Evolutionary conservation across 2,888 invertebrate species (phyloP).

Genomic region (Synanthedon vespiformis): DNA sequence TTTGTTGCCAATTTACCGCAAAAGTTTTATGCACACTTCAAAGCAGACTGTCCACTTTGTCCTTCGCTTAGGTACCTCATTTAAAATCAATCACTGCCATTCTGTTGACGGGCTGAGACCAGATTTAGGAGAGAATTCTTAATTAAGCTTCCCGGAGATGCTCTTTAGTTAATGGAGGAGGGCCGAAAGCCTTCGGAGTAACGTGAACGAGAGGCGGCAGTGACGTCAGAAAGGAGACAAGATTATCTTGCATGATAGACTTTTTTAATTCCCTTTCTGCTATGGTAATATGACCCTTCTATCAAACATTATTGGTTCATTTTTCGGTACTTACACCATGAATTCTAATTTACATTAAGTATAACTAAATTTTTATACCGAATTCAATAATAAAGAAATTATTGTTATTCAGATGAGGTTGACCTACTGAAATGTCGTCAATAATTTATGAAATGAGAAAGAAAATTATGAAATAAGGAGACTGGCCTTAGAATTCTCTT

Average conservation of each 20-base stretch:
- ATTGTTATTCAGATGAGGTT: too few species aligned
- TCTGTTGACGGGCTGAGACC: constrained; percentile 40
- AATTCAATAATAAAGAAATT: too few species aligned
- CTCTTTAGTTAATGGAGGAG: constrained; percentile 62
- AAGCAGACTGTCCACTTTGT: not conserved
- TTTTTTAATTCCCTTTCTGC: not conserved
- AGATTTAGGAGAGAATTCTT: constrained; percentile 65
- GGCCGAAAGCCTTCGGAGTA: constrained; percentile 49
- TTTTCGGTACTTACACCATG: too few species aligned
- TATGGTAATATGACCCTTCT: too few species aligned
- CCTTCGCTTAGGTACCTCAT: not conserved
- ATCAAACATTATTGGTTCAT: too few species aligned
- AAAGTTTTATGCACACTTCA: not conserved
- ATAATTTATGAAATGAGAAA: too few species aligned
- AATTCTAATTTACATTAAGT: too few species aligned
- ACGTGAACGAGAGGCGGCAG: constrained; percentile 41
- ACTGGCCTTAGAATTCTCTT: too few species aligned
- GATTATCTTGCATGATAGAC: constrained; percentile 23
- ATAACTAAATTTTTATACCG: too few species aligned
- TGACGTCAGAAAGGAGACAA: constrained; percentile 37
- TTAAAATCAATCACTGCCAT: constrained; percentile 57
- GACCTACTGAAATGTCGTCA: too few species aligned
- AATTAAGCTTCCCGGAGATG: constrained; percentile 59
- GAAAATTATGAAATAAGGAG: too few species aligned
- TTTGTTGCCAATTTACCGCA: not conserved